Evolutionary conservation across 2,888 invertebrate genomes (phyloP).

Genomic region (Torymus auratus): DNA sequence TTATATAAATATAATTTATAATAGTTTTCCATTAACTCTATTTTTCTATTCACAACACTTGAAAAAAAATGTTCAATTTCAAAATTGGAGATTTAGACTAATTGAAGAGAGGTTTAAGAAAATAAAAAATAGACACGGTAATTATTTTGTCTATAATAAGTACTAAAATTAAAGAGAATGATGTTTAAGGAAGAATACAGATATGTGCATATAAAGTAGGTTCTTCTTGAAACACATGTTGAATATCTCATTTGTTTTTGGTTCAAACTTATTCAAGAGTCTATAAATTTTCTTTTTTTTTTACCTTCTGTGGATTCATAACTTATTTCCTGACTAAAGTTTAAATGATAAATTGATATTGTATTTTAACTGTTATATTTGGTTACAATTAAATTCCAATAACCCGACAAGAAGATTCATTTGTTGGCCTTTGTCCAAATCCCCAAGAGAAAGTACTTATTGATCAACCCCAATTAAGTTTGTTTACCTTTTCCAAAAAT

Average conservation of each 20-base stretch:
- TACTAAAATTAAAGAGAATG: too few relatives aligned
- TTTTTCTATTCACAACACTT: too few relatives aligned
- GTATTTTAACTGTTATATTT: conserved; percentile 29
- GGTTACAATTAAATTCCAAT: conserved; percentile 47
- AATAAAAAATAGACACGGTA: too few relatives aligned
- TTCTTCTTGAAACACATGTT: conserved; percentile 18
- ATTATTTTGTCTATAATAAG: too few relatives aligned
- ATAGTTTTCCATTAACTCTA: too few relatives aligned
- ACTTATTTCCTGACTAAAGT: conserved; percentile 2
- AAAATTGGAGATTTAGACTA: too few relatives aligned
- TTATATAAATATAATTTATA: not conserved
- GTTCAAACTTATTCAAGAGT: not conserved
- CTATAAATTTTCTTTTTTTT: conserved; percentile 10
- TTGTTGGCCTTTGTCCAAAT: conserved; percentile 42
- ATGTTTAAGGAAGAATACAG: not conserved
- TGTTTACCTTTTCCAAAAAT: conserved; percentile 7
- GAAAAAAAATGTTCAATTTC: too few relatives aligned
- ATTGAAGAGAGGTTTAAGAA: too few relatives aligned
- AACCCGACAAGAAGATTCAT: conserved; percentile 47
- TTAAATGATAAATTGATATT: conserved; percentile 34
- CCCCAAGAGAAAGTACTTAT: conserved; percentile 23
- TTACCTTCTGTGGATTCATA: conserved; percentile 8
- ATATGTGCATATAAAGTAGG: not conserved
- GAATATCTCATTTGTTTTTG: conserved; percentile 3
- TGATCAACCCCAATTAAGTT: conserved; percentile 8